Percentiles rank a stretch among this genome's conserved stretches.
Conservation (phyloP, 2,888 invertebrate species). For the Pterobdella sp. region DNA sequence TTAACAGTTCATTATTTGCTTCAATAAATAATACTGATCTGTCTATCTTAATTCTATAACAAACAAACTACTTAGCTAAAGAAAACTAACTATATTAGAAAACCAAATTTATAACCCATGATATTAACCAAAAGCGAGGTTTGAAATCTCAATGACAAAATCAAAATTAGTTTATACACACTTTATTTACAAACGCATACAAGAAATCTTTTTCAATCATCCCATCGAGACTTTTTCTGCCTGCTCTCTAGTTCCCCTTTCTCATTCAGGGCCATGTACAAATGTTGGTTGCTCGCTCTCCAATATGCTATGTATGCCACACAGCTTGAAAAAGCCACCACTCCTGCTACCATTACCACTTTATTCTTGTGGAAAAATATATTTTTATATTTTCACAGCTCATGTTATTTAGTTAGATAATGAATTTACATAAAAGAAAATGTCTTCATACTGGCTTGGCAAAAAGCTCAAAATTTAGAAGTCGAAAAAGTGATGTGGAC, state of each 20-base stretch:
- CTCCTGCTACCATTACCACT: conserved; percentile 72
- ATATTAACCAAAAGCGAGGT: too few relatives aligned
- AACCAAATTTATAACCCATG: too few relatives aligned
- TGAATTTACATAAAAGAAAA: conserved; percentile 42
- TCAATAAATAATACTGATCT: too few relatives aligned
- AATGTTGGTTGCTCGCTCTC: conserved; percentile 72
- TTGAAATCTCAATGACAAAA: too few relatives aligned
- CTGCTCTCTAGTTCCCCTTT: conserved; percentile 58
- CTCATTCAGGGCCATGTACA: conserved; percentile 69
- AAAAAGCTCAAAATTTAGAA: conserved; percentile 80
- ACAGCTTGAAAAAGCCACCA: conserved; percentile 66
- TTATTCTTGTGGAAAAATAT: conserved; percentile 64
- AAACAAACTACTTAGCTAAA: too few relatives aligned
- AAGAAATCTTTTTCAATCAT: conserved; percentile 38
- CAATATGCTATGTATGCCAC: conserved; percentile 76
- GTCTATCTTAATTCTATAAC: too few relatives aligned
- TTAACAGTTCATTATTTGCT: too few relatives aligned
- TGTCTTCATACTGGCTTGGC: conserved; percentile 66
- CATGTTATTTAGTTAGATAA: background rate
- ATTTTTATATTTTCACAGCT: conserved; percentile 8
- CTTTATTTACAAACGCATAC: too few relatives aligned
- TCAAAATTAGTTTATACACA: too few relatives aligned
- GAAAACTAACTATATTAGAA: too few relatives aligned
- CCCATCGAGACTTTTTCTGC: conserved; percentile 49
- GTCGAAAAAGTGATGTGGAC: conserved; percentile 66